These are phyloP conservation scores for Ibidorhyncha struthersii DNA, from an alignment of 2,113 vertebrate genomes.

Conservation along the genomic window DNA sequence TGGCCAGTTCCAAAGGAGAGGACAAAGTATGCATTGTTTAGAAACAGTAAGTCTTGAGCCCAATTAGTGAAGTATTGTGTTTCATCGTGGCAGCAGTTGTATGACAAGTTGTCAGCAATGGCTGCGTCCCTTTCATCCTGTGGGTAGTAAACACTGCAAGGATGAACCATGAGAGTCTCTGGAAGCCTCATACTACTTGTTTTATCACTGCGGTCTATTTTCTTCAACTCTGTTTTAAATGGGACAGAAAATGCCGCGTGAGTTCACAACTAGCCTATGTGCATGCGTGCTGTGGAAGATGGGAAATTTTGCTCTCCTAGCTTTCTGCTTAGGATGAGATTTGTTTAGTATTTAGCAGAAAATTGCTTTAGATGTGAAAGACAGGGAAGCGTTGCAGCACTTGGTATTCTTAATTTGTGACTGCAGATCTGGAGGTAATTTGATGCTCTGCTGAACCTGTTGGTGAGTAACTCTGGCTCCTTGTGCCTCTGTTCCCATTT, in stretches of 20 bases:
- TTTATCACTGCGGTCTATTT: neutral
- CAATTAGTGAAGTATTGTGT: neutral
- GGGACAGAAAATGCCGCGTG: neutral
- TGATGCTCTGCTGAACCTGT: neutral
- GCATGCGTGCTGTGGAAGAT: neutral
- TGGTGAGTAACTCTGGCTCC: neutral
- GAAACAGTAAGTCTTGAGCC: neutral
- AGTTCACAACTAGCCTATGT: neutral
- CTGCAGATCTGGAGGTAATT: neutral
- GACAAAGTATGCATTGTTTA: neutral
- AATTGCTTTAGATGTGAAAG: neutral
- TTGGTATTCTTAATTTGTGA: neutral
- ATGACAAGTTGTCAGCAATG: neutral
- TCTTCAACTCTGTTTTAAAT: neutral
- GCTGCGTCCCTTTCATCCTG: neutral
- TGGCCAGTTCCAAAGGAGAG: neutral
- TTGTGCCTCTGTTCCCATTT: neutral
- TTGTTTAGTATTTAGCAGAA: neutral
- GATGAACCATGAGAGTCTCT: neutral
- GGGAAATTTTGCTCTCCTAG: neutral
- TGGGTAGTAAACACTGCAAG: neutral
- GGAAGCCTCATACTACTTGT: neutral
- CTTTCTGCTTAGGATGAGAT: neutral
- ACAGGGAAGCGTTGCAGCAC: neutral
- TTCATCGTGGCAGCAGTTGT: neutral